A percentile compares a stretch with the other conserved stretches of the same genome.
phyloP scores from a whole-genome alignment of 2,888 invertebrate species.

The Rhaphigaster nebulosa region DNA sequence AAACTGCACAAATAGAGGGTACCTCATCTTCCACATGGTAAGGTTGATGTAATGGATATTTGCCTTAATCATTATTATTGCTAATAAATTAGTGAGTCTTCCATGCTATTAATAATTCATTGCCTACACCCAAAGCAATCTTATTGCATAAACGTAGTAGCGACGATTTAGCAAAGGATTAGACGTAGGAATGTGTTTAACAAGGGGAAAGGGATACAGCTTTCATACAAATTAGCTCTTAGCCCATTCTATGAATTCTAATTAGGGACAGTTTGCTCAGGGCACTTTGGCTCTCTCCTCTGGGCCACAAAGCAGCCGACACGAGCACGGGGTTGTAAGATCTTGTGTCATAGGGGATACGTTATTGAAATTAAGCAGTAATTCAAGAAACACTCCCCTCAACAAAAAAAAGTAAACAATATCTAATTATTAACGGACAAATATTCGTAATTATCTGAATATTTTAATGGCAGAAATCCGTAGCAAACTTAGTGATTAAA shows the following conservation, averaged over 20 bases:
- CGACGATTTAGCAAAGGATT: slow-evolving; percentile 25
- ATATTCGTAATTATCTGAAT: too few species aligned
- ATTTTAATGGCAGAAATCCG: too few species aligned
- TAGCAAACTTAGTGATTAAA: too few species aligned
- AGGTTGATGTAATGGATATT: background rate
- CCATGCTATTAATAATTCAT: background rate
- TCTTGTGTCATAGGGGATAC: background rate
- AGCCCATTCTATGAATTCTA: slow-evolving; percentile 24
- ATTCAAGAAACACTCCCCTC: background rate
- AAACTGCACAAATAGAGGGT: too few species aligned
- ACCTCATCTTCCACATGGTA: background rate
- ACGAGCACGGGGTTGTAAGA: background rate
- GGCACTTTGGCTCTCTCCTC: background rate
- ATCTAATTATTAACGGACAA: too few species aligned
- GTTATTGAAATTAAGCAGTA: background rate
- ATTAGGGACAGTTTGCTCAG: slow-evolving; percentile 32
- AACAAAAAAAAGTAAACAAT: background rate
- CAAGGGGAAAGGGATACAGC: slow-evolving; percentile 2
- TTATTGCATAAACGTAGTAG: background rate
- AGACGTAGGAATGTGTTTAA: slow-evolving; percentile 27
- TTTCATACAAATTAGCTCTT: slow-evolving; percentile 39
- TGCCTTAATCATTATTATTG: background rate
- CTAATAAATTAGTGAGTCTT: background rate
- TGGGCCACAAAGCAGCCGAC: background rate
- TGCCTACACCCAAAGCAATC: background rate